Base-by-base conservation (phyloP, 1,140 invertebrate species). In the Asobara japonica region DNA sequence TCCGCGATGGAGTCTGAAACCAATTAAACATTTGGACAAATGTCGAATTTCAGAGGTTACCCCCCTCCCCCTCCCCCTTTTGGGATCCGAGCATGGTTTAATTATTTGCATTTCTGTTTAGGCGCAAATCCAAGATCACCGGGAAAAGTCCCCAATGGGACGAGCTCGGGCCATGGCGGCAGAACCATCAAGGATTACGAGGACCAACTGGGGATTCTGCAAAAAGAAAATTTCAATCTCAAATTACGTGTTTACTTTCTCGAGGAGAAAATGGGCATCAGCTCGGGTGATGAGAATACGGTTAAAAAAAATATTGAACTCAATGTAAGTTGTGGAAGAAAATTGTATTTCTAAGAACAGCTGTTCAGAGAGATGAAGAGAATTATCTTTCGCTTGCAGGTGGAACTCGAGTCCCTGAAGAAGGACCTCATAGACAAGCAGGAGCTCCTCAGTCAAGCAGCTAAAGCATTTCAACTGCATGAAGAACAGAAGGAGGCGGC, bases 141-240 rank as follows among this genome's bases (percentile, higher is more conserved):
- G 18, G 83, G 80, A 41, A 85, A 84, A 69, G 51, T 73, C 13
- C 77, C 79, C 3, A 65, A 71, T 69, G 73, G 77, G 18, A 16
- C 60, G 13, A 11, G 11, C 27, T 29, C 60, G 6, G 25, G 25
- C 5, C 25, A 30, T 16, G 27, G 11, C 31, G 91, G 91, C 0
- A 88, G 91, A 65, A 94, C 94, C 1, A 93, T 97, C 89, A 96
- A 96, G 76, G 96, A 97, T 75, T 95, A 95, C 80, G 96, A 98
- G 80, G 94, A 97, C 84, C 93, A 96, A 82, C 85, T 97, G 65
- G 91, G 91, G 20, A 88, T 90, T 13, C 86, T 97, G 51, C 92
- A 94, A 72, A 97, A 97, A 80, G 96, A 97, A 81, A 97, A 97
- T 85, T 98, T 97, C 80, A 94, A 96, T 84, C 87, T 97, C 0